phyloP scores from a whole-genome alignment of 2,888 invertebrate species.

The Synanthedon tipuliformis region DNA sequence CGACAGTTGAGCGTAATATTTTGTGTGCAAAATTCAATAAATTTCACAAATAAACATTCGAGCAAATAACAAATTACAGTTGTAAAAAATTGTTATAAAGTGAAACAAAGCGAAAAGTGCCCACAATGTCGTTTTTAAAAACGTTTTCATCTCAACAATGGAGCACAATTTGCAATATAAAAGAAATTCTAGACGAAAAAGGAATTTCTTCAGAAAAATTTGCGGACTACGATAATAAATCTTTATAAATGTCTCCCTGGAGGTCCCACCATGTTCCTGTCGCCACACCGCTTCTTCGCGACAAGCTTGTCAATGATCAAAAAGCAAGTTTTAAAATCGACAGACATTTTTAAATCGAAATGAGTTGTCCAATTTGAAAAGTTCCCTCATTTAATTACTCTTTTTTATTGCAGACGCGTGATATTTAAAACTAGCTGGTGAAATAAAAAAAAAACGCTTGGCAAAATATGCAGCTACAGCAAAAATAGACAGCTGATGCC shows the following conservation, averaged over 20 bases:
- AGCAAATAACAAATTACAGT: no score
- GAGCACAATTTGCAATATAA: slow-evolving; percentile 9
- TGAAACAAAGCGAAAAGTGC: neutral
- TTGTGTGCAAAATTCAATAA: no score
- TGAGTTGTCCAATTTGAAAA: no score
- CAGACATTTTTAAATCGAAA: neutral
- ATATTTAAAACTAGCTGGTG: no score
- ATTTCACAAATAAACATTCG: no score
- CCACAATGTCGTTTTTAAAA: neutral
- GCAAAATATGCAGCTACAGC: no score
- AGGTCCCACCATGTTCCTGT: neutral
- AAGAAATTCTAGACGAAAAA: slow-evolving; percentile 6
- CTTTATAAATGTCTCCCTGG: slow-evolving; percentile 9
- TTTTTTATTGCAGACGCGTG: no score
- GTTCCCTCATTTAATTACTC: no score
- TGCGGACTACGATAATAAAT: slow-evolving; percentile 6
- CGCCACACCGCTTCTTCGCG: neutral
- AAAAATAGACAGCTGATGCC: no score
- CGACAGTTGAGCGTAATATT: no score
- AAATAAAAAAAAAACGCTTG: no score
- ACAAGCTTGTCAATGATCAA: neutral
- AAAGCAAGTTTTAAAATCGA: neutral
- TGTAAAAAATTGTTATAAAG: no score
- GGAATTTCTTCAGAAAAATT: neutral
- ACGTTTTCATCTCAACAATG: slow-evolving; percentile 2